These are phyloP conservation scores for Dendroctonus ponderosae DNA, from an alignment of 1,140 invertebrate genomes.

Conservation along the genomic window DNA sequence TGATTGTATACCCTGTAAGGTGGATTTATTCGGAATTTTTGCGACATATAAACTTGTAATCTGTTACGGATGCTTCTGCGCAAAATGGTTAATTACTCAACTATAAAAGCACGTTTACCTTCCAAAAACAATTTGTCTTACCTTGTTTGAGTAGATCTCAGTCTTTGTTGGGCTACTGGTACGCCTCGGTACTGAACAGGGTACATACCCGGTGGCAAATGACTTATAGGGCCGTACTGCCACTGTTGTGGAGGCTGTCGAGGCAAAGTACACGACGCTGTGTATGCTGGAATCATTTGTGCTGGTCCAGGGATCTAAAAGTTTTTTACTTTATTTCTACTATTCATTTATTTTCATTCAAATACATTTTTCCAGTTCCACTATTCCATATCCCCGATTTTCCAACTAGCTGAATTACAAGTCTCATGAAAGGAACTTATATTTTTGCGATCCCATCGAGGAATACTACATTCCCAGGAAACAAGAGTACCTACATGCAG, in stretches of 20 bases:
- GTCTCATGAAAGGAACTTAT: too few species aligned
- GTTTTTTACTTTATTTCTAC: too few species aligned
- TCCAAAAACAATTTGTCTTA: slow-evolving; percentile 8
- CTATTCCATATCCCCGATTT: too few species aligned
- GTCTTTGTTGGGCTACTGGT: slow-evolving; percentile 39
- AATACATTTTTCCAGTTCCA: too few species aligned
- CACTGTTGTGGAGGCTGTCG: slow-evolving; percentile 51
- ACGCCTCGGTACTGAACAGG: slow-evolving; percentile 44
- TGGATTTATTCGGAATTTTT: background rate
- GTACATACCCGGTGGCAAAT: slow-evolving; percentile 48
- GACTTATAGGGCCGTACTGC: slow-evolving; percentile 47
- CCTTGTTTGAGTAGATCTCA: slow-evolving; percentile 34
- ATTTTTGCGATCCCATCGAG: too few species aligned
- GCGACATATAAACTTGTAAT: background rate
- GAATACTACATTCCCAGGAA: too few species aligned
- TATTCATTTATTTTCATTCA: too few species aligned
- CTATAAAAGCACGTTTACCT: slow-evolving; percentile 4
- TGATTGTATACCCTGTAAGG: background rate
- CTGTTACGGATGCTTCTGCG: background rate
- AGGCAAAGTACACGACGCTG: slow-evolving; percentile 53
- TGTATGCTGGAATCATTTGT: slow-evolving; percentile 48
- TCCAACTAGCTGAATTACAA: too few species aligned
- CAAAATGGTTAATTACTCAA: too few species aligned
- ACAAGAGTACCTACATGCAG: too few species aligned
- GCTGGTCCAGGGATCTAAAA: slow-evolving; percentile 38